Evolutionary conservation across 2,888 invertebrate genomes (phyloP), one percentile per base, ranked within the genome.

Genomic region (Leptinotarsa rubiginosa): DNA sequence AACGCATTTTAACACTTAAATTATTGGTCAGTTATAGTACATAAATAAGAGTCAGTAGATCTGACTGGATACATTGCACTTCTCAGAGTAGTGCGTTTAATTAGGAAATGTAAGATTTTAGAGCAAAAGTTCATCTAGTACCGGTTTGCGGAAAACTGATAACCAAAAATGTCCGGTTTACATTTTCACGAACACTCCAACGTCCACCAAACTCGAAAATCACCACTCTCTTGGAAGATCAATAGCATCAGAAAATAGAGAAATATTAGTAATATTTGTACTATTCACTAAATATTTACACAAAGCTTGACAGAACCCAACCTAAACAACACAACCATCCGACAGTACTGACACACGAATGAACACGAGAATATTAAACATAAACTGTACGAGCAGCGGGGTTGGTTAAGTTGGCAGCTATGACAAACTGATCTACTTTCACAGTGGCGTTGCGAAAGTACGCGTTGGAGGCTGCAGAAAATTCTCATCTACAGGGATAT

Each of bases 81-180:
- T 62, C 41, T 56, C 1, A 10, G 25, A 68, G 52, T 56, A 16
- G 56, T 47, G 31, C 54, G 20, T 69, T 69, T 52, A 56, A 69
- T 69, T 31, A 47, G 20, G 47, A 49, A 65, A 72, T 67, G 73
- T 67, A 22, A 71, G 71, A 75, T 77, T 78, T 77, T 74, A 73
- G 78, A 77, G 72, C 78, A 77, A 77, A 74, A 78, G 78, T 78
- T 78, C 78, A 78, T 69, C 69, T 69, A 71, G 71, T 78, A 77
- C 77, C 78, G 78, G 78, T 78, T 74, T 67, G 64, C 68, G 15
- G 31, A 69, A 73, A 74, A 66, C 68, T 64, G 56, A 72, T 50
- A 62, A 54, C 65, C 67, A 76, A 54, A 69, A 65, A 22, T 67
- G 50, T 71, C 69, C 41, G 62, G 47, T 69, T 74, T 73, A 72